Base-by-base conservation (phyloP, 64 coral and sea anemone species). In the Montipora capricornis region DNA sequence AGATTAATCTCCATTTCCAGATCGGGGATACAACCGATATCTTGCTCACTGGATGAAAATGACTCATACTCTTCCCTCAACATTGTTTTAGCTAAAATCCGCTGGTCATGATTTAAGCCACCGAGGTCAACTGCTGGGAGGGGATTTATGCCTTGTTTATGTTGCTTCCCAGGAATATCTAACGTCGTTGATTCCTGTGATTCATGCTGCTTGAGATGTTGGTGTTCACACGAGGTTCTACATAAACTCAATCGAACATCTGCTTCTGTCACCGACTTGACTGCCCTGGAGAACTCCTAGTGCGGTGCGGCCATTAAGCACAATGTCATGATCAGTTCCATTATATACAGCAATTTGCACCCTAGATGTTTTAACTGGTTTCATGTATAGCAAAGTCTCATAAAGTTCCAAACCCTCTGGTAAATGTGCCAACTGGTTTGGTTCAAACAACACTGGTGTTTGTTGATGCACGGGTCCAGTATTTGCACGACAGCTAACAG, bases 1-100 rank as follows among this genome's bases (percentile, higher is more conserved):
- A 89, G 73, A 44, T 68, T 87, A 68, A 87, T 73, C 16, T 87
- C 67, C 84, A 87, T 47, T 87, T 87, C 61, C 16, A 85, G 82
- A 46, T 85, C 82, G 29, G 82, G 82, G 14, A 85, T 26, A 29
- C 82, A 85, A 26, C 87, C 49, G 52, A 89, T 60, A 3, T 77
- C 87, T 76, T 89, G 49, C 5, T 89, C 73, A 22, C 19, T 78
- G 37, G 24, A 77, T 26, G 29, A 29, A 29, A 29, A 29, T 29
- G 29, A 29, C 29, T 29, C 29, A 29, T 29, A 29, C 29, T 29
- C 29, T 29, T 29, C 1, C 29, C 29, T 29, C 29, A 29, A 29
- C 29, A 29, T 29, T 29, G 29, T 29, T 29, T 29, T 29, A 29
- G 29, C 29, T 29, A 29, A 29, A 29, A 29, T 29, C 29, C 29